Conservation (phyloP, 2,113 vertebrate genomes). For the Tragelaphus buxtoni region DNA sequence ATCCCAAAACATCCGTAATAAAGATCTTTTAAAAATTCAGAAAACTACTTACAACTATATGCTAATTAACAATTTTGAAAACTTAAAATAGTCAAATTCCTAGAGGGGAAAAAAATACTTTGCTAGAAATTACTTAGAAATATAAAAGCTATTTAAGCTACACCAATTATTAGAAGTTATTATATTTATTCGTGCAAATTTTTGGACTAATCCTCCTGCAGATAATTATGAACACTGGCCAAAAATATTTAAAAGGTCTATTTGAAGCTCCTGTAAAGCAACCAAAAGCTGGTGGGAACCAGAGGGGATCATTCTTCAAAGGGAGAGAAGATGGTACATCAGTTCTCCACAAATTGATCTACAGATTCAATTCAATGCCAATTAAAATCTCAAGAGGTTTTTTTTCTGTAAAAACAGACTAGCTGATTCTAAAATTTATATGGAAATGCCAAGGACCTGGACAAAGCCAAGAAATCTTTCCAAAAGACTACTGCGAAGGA, state of each 20-base stretch:
- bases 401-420: neutral
- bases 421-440: neutral
- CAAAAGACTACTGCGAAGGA: neutral
- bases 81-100: neutral
- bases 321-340: neutral
- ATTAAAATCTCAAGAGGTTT: neutral
- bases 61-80: neutral
- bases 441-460: neutral
- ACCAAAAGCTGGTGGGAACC: neutral
- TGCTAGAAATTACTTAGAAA: neutral
- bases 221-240: neutral
- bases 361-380: neutral
- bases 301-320: neutral
- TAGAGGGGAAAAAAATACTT: neutral
- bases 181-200: neutral
- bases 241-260: neutral
- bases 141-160: neutral
- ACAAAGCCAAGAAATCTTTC: neutral
- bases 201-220: neutral
- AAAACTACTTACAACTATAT: neutral
- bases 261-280: neutral
- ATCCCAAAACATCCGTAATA: neutral
- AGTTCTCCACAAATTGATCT: neutral
- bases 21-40: neutral
- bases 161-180: neutral